Percentiles rank a stretch among this genome's conserved stretches.
Evolutionary conservation across 2,113 vertebrate genomes (phyloP).

Genomic region (Rhinogobius similis): DNA sequence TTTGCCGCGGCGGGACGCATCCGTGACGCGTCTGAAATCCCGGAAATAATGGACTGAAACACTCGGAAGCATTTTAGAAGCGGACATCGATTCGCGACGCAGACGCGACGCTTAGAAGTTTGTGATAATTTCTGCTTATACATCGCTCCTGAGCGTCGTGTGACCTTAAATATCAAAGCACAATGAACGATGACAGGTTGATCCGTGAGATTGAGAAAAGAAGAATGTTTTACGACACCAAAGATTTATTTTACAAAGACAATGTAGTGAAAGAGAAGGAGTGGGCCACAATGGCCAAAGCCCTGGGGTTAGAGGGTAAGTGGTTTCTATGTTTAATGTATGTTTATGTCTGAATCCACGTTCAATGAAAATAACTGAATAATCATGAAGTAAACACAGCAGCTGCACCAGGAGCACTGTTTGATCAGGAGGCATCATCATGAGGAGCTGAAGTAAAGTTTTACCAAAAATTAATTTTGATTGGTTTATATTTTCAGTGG

Average conservation of each 20-base stretch:
- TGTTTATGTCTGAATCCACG: background rate
- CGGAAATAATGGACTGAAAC: background rate
- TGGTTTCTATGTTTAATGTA: background rate
- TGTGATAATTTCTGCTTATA: background rate
- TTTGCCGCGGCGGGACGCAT: conserved; percentile 3
- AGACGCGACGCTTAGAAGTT: conserved; percentile 6
- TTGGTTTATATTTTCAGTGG: background rate
- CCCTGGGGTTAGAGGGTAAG: conserved; percentile 9
- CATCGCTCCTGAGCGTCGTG: background rate
- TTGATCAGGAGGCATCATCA: background rate
- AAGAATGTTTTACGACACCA: conserved; percentile 1
- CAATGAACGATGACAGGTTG: background rate
- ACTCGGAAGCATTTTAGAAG: conserved; percentile 3
- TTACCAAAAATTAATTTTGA: background rate
- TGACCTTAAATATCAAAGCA: background rate
- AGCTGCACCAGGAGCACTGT: background rate
- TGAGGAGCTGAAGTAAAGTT: background rate
- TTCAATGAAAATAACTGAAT: background rate
- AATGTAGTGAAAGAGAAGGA: conserved; percentile 6
- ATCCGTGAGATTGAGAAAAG: conserved; percentile 8
- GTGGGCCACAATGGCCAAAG: conserved; percentile 4
- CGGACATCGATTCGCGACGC: conserved; percentile 1
- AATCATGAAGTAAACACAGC: background rate
- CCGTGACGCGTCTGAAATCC: conserved; percentile 7
- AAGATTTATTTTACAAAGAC: conserved; percentile 7